Base-by-base conservation (phyloP, 2,797 vertebrate genomes). In the Neolamprologus multifasciatus region DNA sequence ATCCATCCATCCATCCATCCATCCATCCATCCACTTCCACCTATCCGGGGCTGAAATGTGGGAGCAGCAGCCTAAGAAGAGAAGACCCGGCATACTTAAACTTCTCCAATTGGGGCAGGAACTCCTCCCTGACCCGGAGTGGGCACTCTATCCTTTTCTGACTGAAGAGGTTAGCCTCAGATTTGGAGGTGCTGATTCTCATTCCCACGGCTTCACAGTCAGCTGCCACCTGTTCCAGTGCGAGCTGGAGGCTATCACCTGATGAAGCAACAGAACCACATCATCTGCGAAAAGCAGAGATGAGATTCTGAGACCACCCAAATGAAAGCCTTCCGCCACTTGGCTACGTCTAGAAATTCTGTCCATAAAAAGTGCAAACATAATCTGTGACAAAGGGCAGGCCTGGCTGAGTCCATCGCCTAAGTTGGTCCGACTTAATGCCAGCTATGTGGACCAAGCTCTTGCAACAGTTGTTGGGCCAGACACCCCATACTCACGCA, bases 341-440 rank as follows among this genome's bases (percentile, higher is more conserved):
- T 31, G 26, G 26, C 26, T 59, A 59, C 0, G 4, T 6, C 26
- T 59, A 31, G 14, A 59, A 31, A 59, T 59, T 0, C 55, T 59
- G 55, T 59, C 55, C 26, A 59, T 59, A 59, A 59, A 59, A 59
- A 59, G 2, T 59, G 5, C 0, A 0, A 59, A 31, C 3, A 59
- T 10, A 6, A 59, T 59, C 26, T 4, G 5, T 19, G 16, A 59
- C 55, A 31, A 59, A 31, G 55, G 16, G 55, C 29, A 59, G 9
- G 5, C 55, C 26, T 59, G 55, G 55, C 9, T 10, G 55, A 31
- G 55, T 31, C 2, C 29, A 59, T 59, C 2, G 2, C 2, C 16
- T 59, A 7, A 59, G 14, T 10, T 17, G 14, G 16, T 59, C 29
- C 1, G 0, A 31, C 29, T 59, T 59, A 59, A 10, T 59, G 0